Evolutionary conservation across 1,140 invertebrate species (phyloP), one percentile per base, ranked within the genome.

Genomic region (Adelges cooleyi): DNA sequence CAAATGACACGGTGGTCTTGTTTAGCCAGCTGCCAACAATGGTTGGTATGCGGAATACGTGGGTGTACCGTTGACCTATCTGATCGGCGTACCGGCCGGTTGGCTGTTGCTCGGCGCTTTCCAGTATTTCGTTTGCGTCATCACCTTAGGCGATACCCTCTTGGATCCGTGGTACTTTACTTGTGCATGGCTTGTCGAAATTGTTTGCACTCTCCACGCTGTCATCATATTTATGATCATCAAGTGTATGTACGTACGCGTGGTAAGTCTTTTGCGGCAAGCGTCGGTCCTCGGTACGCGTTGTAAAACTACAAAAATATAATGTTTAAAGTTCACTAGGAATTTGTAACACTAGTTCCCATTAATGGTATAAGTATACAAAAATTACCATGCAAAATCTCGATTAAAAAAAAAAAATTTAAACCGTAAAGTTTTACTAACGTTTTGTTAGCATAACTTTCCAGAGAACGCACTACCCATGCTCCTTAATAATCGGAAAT

Each of bases 231-330:
- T 53, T 1, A 53, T 22, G 13, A 38, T 53, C 17, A 22, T 38
- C 17, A 53, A 53, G 20, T 53, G 51, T 53, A 8, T 20, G 6
- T 53, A 53, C 33, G 51, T 53, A 1, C 51, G 36, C 11, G 33
- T 53, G 51, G 51, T 53, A 53, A 53, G 51, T 53, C 15, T 53
- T n/a, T n/a, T n/a, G n/a, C n/a, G n/a, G n/a, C n/a, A n/a, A n/a
- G n/a, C n/a, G n/a, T n/a, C n/a, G n/a, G n/a, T n/a, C n/a, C n/a
- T n/a, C n/a, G n/a, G n/a, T n/a, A n/a, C n/a, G n/a, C n/a, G n/a
- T n/a, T n/a, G n/a, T n/a, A n/a, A n/a, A n/a, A n/a, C n/a, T n/a
- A n/a, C n/a, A n/a, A n/a, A n/a, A n/a, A n/a, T n/a, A n/a, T n/a
- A n/a, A n/a, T n/a, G n/a, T n/a, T n/a, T n/a, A n/a, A n/a, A n/a